These are phyloP conservation scores for Calcarius lapponicus DNA, from an alignment of 2,797 vertebrate genomes.

Conservation along the genomic window DNA sequence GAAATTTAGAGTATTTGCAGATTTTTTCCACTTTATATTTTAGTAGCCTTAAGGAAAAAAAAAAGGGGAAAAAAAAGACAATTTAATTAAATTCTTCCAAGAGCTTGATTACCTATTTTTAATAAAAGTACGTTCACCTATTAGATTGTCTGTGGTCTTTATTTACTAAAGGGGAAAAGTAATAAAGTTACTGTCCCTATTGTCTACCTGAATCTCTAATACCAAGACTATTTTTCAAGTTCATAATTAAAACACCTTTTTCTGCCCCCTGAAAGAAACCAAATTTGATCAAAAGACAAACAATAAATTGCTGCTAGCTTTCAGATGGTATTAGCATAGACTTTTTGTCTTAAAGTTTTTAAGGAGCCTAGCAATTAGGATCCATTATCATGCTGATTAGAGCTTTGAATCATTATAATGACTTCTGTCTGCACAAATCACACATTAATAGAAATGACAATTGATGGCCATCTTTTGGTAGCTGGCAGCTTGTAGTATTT, in stretches of 20 bases:
- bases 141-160: neutral
- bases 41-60: neutral
- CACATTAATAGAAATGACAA: slow-evolving; percentile 22
- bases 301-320: slow-evolving; percentile 21
- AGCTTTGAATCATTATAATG: slow-evolving; percentile 50
- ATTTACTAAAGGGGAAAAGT: neutral
- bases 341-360: slow-evolving; percentile 53
- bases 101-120: slow-evolving; percentile 15
- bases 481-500: neutral
- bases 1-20: neutral
- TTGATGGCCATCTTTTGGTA: neutral
- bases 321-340: slow-evolving; percentile 36
- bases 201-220: neutral
- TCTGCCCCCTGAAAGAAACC: neutral
- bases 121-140: neutral
- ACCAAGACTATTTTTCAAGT: slow-evolving; percentile 27
- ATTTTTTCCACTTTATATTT: neutral
- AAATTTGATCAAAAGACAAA: slow-evolving; percentile 49
- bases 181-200: neutral
- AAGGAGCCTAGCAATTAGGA: slow-evolving; percentile 54
- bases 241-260: slow-evolving; percentile 15
- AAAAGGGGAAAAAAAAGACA: no score
- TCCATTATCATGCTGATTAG: slow-evolving; percentile 45
- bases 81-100: neutral
- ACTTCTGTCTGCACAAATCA: slow-evolving; percentile 47